Percentiles rank a stretch among this genome's conserved stretches.
phyloP scores from a whole-genome alignment of 2,797 vertebrate genomes.

The Cossypha heuglini region DNA sequence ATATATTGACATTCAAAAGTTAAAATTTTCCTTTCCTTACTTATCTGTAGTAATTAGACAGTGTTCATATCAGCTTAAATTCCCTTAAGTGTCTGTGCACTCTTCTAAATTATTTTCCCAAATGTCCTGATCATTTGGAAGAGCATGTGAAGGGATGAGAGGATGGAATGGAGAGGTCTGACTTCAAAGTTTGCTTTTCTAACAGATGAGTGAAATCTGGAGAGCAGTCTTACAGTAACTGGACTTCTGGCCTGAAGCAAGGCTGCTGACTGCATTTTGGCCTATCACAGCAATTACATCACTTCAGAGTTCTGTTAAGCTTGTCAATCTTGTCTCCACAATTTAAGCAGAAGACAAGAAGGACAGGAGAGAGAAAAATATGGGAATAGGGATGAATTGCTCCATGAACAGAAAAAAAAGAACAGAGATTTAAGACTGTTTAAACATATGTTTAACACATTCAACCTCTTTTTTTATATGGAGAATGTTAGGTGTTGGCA shows the following conservation, averaged over 20 bases:
- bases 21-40: not conserved
- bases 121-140: not conserved
- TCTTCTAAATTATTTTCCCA: not conserved
- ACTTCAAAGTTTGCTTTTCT: not conserved
- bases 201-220: not conserved
- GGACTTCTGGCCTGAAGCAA: not conserved
- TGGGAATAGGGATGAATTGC: not conserved
- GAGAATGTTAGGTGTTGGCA: not conserved
- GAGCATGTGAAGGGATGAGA: not conserved
- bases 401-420: not conserved
- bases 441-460: not conserved
- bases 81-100: not conserved
- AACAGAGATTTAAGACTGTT: not conserved
- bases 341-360: not conserved
- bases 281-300: not conserved
- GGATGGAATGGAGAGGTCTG: not conserved
- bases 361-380: not conserved
- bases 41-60: not conserved
- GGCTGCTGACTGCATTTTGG: not conserved
- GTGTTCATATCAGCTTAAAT: not conserved
- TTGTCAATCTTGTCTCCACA: not conserved
- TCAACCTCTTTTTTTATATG: not conserved
- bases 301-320: not conserved
- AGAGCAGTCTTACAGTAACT: not conserved
- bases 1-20: not conserved